These are phyloP conservation scores for Caenorhabditis remanei DNA, from an alignment of 1,140 invertebrate species.

Conservation along the genomic window DNA sequence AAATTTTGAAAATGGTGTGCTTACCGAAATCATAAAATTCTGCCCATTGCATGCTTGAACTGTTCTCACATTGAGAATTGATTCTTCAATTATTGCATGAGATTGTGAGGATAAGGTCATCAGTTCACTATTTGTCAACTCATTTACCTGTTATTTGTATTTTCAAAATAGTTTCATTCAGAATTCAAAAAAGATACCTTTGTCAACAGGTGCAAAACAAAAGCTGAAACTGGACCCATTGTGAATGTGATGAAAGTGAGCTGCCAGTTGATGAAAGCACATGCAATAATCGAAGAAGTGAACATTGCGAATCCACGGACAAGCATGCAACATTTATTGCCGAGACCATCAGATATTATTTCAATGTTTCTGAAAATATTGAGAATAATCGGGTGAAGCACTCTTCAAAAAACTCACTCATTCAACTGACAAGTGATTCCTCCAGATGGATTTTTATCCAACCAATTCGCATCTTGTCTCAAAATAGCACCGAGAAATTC, in stretches of 20 bases:
- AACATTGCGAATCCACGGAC: slow-evolving; percentile 80
- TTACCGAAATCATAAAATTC: slow-evolving; percentile 78
- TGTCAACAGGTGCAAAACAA: slow-evolving; percentile 52
- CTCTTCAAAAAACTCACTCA: slow-evolving; percentile 85
- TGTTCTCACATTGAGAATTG: slow-evolving; percentile 84
- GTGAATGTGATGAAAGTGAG: slow-evolving; percentile 58
- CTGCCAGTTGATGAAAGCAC: slow-evolving; percentile 67
- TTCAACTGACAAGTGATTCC: slow-evolving; percentile 89
- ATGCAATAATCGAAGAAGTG: slow-evolving; percentile 65
- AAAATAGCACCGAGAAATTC: slow-evolving; percentile 85
- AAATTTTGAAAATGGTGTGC: neutral
- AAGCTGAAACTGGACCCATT: slow-evolving; percentile 58
- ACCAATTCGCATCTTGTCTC: slow-evolving; percentile 91
- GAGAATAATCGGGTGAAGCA: too few relatives aligned
- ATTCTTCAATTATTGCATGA: slow-evolving; percentile 86
- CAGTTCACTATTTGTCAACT: neutral
- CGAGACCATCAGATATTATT: slow-evolving; percentile 89
- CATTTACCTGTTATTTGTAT: slow-evolving; percentile 1
- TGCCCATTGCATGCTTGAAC: slow-evolving; percentile 88
- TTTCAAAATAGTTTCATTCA: slow-evolving; percentile 62
- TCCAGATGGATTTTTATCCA: slow-evolving; percentile 87
- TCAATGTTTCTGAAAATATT: slow-evolving; percentile 84
- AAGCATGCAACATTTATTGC: slow-evolving; percentile 87
- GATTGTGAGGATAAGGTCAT: slow-evolving; percentile 80
- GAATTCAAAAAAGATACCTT: slow-evolving; percentile 50